A percentile compares a stretch with the other conserved stretches of the same genome.
phyloP scores from a whole-genome alignment of 2,113 vertebrate genomes.

The Anoura caudifer region DNA sequence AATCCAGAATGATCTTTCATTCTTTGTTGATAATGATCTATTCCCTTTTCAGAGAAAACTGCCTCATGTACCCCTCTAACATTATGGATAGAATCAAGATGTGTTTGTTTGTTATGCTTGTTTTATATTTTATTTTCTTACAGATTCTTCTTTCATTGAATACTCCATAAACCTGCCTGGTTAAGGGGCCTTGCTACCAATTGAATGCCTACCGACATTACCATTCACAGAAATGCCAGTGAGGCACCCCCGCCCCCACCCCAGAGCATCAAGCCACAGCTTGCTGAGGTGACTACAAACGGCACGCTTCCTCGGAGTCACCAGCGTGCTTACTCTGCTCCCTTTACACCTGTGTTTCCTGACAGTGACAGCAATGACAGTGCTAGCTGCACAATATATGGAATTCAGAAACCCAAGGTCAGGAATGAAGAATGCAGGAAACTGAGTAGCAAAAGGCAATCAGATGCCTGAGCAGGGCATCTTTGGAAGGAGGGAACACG shows the following conservation, averaged over 20 bases:
- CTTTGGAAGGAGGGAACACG: background rate
- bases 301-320: background rate
- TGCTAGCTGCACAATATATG: background rate
- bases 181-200: background rate
- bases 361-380: background rate
- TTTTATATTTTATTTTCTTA: background rate
- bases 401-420: background rate
- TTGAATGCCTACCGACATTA: background rate
- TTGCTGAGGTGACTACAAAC: background rate
- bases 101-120: background rate
- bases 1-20: background rate
- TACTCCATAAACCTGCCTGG: background rate
- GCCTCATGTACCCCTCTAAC: background rate
- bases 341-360: background rate
- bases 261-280: background rate
- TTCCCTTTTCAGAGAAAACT: slow-evolving; percentile 30
- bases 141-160: background rate
- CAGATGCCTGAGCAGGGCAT: background rate
- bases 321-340: background rate
- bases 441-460: background rate
- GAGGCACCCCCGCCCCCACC: background rate
- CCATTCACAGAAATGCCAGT: background rate
- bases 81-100: background rate
- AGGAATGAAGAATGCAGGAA: background rate
- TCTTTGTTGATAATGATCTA: background rate